Conservation (phyloP, 30 jellyfish, hydroid and myxozoan species). For the Calvadosia cruxmelitensis region DNA sequence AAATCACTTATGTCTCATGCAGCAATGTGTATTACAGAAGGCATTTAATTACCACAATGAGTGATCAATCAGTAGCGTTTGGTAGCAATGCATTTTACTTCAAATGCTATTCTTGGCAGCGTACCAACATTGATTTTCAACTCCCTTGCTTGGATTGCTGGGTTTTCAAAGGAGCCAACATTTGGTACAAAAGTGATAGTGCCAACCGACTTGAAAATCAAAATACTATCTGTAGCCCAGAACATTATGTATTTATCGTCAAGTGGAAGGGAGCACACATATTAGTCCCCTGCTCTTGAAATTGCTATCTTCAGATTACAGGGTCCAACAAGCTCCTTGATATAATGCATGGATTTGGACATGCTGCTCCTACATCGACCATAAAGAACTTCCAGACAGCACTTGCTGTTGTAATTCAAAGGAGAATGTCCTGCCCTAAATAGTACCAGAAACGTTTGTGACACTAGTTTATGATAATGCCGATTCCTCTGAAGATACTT, state of each 20-base stretch:
- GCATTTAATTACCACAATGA: background rate
- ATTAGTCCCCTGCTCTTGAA: constrained; percentile 12
- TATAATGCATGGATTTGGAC: constrained; percentile 12
- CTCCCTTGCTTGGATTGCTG: constrained; percentile 41
- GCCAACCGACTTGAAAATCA: background rate
- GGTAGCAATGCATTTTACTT: background rate
- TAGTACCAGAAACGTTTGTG: constrained; percentile 1
- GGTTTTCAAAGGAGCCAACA: constrained; percentile 23
- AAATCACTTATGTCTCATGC: background rate
- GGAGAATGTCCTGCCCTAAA: background rate
- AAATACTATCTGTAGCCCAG: constrained; percentile 27
- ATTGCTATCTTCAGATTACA: constrained; percentile 12
- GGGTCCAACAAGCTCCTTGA: constrained; percentile 5
- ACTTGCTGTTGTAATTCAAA: constrained; percentile 5
- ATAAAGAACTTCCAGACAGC: constrained; percentile 11
- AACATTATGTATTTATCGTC: constrained; percentile 33
- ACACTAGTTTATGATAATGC: constrained; percentile 6
- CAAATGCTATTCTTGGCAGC: background rate
- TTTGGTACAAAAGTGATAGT: constrained; percentile 15
- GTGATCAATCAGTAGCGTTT: background rate
- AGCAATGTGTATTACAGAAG: background rate
- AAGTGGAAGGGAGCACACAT: constrained; percentile 24
- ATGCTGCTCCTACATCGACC: constrained; percentile 4
- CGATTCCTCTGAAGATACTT: constrained; percentile 10
- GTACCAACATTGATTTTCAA: constrained; percentile 23